Percentiles rank a stretch among this genome's conserved stretches.
Evolutionary conservation across 1,140 invertebrate species (phyloP).

Genomic region (Ceratoteleas bidentatus): DNA sequence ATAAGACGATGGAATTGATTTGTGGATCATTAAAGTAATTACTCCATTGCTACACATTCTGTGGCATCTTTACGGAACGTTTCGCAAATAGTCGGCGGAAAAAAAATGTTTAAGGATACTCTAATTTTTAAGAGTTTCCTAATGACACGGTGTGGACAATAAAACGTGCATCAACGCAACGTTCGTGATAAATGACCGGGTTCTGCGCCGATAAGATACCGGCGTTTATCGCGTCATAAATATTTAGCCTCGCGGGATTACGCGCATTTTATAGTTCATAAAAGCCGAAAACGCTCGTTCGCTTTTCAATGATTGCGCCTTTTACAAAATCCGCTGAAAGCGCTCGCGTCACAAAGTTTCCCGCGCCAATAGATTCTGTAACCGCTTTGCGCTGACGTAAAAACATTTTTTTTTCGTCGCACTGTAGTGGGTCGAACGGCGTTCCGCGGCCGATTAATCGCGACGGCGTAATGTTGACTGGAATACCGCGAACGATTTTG

Average conservation of each 20-base stretch:
- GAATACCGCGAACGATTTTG: no score
- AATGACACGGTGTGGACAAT: slow-evolving; percentile 23
- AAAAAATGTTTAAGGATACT: no score
- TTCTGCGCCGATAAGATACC: slow-evolving; percentile 42
- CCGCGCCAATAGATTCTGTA: slow-evolving; percentile 24
- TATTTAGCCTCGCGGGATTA: slow-evolving; percentile 54
- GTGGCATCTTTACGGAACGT: not conserved
- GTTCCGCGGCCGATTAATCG: slow-evolving; percentile 5
- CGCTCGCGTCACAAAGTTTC: slow-evolving; percentile 36
- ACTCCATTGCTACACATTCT: no score
- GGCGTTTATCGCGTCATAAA: slow-evolving; percentile 48
- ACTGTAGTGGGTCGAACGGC: slow-evolving; percentile 3
- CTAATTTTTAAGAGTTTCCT: not conserved
- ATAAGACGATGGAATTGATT: no score
- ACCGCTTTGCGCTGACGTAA: slow-evolving; percentile 31
- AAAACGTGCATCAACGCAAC: slow-evolving; percentile 22
- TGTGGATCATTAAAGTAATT: no score
- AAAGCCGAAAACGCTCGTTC: slow-evolving; percentile 39
- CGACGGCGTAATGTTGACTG: no score
- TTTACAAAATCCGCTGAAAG: slow-evolving; percentile 30
- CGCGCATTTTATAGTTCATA: slow-evolving; percentile 48
- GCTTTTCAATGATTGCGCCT: slow-evolving; percentile 51
- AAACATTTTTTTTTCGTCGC: slow-evolving; percentile 16
- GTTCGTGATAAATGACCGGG: slow-evolving; percentile 25
- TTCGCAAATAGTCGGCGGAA: not conserved